Base-by-base conservation (phyloP, 1,140 invertebrate species). In the Hycleus phaleratus region DNA sequence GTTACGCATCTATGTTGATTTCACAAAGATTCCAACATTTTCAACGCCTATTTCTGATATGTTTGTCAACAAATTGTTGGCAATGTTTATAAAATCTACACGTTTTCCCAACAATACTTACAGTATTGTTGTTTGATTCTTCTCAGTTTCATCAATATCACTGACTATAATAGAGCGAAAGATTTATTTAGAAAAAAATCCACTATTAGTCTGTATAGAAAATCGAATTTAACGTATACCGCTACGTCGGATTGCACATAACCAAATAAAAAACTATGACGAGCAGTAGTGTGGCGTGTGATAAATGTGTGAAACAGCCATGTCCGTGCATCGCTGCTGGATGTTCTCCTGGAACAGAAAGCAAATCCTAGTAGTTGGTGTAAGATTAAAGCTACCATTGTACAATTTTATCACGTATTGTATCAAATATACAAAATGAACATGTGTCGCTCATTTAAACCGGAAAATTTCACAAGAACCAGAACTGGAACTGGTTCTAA, bases 311-410 rank as follows among this genome's bases (percentile, higher is more conserved):
- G 59, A 72, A 61, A 8, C 73, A 66, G 24, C 69, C 69, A 48
- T 66, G 68, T 7, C 87, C 86, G 61, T 90, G 86, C 87, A 90
- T 90, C 18, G 87, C 87, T 48, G 87, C 87, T 70, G 87, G 87
- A 76, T 90, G 85, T 74, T 90, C 87, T 63, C 87, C 87, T 90
- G 78, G 38, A 77, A 78, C 60, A 73, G 62, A 63, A 48, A 56
- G 5, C 32, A 32, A 4, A 32, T 10, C 45, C 54, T 56, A 56
- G 51, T 53, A 53, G 51, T 53, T 45, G 46, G 42, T 53, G 51
- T 25, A 46, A 53, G 25, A 42, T 40, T 43, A 18, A 46, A 46
- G 10, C 38, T 7, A 39, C 6, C 38, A 39, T 6, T 39, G 6
- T 39, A 7, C 38, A 7, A 7, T 10, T 39, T 7, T 7, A 39